Base-by-base conservation (phyloP, 2,113 vertebrate genomes). In the Engystomops pustulosus region DNA sequence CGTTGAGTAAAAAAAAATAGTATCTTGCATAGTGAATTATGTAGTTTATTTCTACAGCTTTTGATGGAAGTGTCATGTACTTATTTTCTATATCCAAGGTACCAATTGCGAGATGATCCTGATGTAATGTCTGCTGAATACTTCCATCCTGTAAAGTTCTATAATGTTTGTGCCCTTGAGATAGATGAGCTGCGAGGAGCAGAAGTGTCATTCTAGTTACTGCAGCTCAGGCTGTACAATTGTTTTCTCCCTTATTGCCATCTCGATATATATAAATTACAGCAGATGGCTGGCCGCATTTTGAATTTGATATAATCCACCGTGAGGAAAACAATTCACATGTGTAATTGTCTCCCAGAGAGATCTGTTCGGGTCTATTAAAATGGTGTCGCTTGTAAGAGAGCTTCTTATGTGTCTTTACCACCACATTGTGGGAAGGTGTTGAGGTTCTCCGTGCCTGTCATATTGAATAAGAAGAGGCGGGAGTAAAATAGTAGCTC, bases 341-440 rank as follows among this genome's bases (percentile, higher is more conserved):
- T 53, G 45, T 51, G 27, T 55, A 71, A 41, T 71, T 72, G 80
- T 71, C 80, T 81, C 45, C 67, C 80, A 12, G 30, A 70, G 65
- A 81, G 67, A 81, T 36, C 18, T 70, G 27, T 55, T 38, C 32
- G 18, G 72, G 27, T 49, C 62, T 55, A 53, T 70, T 81, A 47
- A 70, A 70, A 81, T 38, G 11, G 45, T 68, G 60, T 80, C 62
- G 23, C 23, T 49, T 38, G 62, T n/a, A n/a, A 34, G 30, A 10
- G 6, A 51, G 60, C 44, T 34, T 38, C 18, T 69, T 25, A 15
- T 36, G 65, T 53, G 32, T 58, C 45, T 32, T 55, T 41, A 51
- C 14, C 70, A n/a, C 79, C 79, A 32, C 77, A 30, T 45, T 47
- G 38, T 65, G n/a, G 1, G 34, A 27, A 82, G 68, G 38, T 82